A percentile compares a stretch with the other conserved stretches of the same genome.
Conservation (phyloP, 2,888 invertebrate species). For the Prenolepis imparis region DNA sequence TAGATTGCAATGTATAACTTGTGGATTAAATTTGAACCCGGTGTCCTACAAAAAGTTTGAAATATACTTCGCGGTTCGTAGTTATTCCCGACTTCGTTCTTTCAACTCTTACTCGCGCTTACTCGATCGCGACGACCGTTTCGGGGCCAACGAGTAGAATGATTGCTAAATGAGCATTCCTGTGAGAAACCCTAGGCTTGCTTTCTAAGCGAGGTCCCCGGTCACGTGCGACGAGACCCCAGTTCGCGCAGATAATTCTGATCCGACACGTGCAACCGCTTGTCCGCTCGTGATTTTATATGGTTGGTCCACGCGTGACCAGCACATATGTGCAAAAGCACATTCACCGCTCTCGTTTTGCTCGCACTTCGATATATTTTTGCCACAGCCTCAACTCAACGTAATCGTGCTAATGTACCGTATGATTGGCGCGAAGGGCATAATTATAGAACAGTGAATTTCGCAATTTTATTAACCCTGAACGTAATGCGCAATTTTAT, state of each 20-base stretch:
- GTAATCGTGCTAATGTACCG: conserved; percentile 28
- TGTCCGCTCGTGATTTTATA: conserved; percentile 67
- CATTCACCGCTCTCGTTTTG: conserved; percentile 64
- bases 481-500: background rate
- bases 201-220: conserved; percentile 64
- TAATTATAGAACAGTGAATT: conserved; percentile 12
- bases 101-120: conserved; percentile 32
- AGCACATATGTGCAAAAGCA: conserved; percentile 52
- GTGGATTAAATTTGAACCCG: background rate
- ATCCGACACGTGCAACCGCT: conserved; percentile 67
- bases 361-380: conserved; percentile 35
- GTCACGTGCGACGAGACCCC: conserved; percentile 68
- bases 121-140: conserved; percentile 60
- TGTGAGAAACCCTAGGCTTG: conserved; percentile 56
- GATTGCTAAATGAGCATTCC: conserved; percentile 73
- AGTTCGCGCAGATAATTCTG: conserved; percentile 61
- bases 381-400: conserved; percentile 10
- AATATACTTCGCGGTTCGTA: background rate
- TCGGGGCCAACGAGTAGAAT: conserved; percentile 60
- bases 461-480: conserved; percentile 46
- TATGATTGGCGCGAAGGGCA: conserved; percentile 35
- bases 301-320: conserved; percentile 58
- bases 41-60: background rate
- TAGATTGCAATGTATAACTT: background rate
- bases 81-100: conserved; percentile 4